Evolutionary conservation across 35 echinoderm and acorn worm species (phyloP).

Genomic region (Stichopus chloronotus): DNA sequence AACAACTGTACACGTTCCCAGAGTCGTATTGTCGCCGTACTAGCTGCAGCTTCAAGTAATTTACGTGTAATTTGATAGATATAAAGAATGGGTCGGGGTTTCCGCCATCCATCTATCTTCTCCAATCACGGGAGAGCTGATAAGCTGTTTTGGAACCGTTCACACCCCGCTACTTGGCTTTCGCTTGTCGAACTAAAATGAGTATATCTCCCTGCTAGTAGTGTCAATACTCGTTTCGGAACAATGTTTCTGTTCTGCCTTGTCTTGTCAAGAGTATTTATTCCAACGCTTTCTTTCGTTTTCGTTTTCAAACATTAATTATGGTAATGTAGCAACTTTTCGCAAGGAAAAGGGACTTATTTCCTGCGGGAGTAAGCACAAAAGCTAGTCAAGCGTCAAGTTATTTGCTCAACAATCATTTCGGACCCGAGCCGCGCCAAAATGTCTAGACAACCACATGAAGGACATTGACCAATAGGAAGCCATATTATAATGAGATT

Average conservation of each 20-base stretch:
- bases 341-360: constrained; percentile 48
- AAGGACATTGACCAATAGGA: constrained; percentile 83
- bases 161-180: constrained; percentile 17
- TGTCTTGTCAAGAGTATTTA: background rate
- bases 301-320: constrained; percentile 42
- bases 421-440: constrained; percentile 98
- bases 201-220: background rate
- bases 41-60: constrained; percentile 76
- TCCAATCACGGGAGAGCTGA: constrained; percentile 83
- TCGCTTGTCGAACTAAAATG: background rate
- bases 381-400: constrained; percentile 77
- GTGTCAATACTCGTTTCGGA: background rate
- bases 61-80: constrained; percentile 92
- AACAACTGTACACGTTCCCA: constrained; percentile 31
- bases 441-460: constrained; percentile 98
- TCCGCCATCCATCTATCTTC: constrained; percentile 87
- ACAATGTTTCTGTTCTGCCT: background rate
- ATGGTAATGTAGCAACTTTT: constrained; percentile 24
- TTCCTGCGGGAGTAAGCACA: constrained; percentile 76
- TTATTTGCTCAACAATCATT: constrained; percentile 99
- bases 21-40: constrained; percentile 67
- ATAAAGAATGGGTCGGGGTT: constrained; percentile 88
- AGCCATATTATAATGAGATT: constrained; percentile 69
- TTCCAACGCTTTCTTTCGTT: background rate
- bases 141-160: constrained; percentile 75